Percentiles rank a stretch among this genome's conserved stretches.
phyloP scores from a whole-genome alignment of 2,888 invertebrate genomes.

The Leistus spinibarbis region DNA sequence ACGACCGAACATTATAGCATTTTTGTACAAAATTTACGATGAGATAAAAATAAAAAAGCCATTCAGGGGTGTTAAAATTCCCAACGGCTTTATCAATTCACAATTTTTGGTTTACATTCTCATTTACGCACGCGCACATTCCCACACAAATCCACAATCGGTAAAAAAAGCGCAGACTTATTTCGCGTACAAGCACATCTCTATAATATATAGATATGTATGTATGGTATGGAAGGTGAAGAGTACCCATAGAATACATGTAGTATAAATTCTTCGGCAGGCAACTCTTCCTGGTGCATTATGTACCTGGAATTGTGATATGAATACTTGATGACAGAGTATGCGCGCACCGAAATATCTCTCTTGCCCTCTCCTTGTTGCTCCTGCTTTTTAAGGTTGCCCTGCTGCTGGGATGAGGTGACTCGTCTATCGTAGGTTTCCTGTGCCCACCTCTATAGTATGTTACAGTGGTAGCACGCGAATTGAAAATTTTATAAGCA shows the following conservation, averaged over 20 bases:
- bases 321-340: constrained; percentile 32
- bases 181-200: no score
- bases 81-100: no score
- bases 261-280: constrained; percentile 7
- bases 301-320: constrained; percentile 36
- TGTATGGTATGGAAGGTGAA: background rate
- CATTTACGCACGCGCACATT: no score
- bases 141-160: no score
- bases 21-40: no score
- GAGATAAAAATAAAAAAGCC: no score
- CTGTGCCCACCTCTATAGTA: no score
- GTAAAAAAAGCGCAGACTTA: no score
- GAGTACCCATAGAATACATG: background rate
- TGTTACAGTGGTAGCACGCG: constrained; percentile 9
- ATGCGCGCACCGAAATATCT: background rate
- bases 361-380: background rate
- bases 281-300: constrained; percentile 20
- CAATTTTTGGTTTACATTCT: no score
- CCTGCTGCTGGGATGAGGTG: background rate
- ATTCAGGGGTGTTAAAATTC: no score
- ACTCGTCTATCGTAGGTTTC: background rate
- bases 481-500: constrained; percentile 34
- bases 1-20: no score
- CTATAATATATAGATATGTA: background rate
- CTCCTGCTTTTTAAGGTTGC: background rate